phyloP scores from a whole-genome alignment of 1,140 invertebrate genomes.

The Apis florea region DNA sequence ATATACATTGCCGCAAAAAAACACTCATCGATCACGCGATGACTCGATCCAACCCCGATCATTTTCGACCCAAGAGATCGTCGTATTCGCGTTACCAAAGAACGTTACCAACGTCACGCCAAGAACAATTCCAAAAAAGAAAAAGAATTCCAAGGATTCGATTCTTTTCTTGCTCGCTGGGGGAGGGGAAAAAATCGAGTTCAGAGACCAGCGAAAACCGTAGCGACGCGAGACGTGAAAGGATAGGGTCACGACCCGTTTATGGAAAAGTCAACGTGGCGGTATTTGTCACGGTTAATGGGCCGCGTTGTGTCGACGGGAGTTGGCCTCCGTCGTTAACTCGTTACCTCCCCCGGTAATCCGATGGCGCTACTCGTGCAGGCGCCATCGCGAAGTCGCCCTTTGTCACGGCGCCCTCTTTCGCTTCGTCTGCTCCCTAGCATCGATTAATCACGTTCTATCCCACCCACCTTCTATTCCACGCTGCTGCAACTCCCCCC shows the following conservation, averaged over 20 bases:
- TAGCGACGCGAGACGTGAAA: not conserved
- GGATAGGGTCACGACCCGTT: not conserved
- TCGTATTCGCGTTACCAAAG: no score
- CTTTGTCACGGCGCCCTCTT: constrained; percentile 64
- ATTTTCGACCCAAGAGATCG: not conserved
- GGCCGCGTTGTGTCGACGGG: constrained; percentile 58
- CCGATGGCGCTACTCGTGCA: constrained; percentile 55
- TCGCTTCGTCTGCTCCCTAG: constrained; percentile 56
- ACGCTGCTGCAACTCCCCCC: not conserved
- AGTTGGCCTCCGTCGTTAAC: constrained; percentile 62
- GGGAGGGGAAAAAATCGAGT: not conserved
- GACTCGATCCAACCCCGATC: no score
- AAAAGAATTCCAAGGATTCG: not conserved
- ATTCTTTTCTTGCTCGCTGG: not conserved
- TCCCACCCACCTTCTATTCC: not conserved
- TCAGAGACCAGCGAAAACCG: not conserved
- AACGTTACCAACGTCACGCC: not conserved
- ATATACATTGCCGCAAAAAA: not conserved
- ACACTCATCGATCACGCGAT: not conserved
- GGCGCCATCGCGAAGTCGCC: constrained; percentile 57
- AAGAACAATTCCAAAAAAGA: accelerated
- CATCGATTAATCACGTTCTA: constrained; percentile 64
- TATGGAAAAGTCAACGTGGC: constrained; percentile 50
- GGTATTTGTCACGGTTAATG: constrained; percentile 62
- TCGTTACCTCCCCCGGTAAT: constrained; percentile 58